Percentiles rank a stretch among this genome's conserved stretches.
Conservation (phyloP, 2,797 vertebrate genomes). For the Rallus crepitans region DNA sequence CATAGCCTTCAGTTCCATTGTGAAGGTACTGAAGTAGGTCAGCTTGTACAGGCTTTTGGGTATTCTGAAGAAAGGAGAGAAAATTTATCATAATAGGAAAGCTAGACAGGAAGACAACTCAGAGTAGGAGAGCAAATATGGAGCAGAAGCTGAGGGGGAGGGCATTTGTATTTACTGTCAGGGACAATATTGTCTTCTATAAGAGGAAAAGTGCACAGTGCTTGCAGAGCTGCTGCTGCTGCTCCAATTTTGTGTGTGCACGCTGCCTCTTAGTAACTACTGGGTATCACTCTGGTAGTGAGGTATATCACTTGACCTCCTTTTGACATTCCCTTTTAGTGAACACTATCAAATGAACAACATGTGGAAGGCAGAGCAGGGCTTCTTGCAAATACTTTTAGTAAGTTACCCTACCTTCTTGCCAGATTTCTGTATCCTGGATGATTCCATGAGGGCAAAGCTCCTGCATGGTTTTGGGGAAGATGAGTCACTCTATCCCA, state of each 20-base stretch:
- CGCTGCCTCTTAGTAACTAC: not conserved
- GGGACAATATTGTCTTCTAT: not conserved
- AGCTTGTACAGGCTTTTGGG: not conserved
- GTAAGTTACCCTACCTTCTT: not conserved
- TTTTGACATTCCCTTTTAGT: not conserved
- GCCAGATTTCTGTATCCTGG: not conserved
- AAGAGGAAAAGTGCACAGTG: not conserved
- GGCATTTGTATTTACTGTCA: not conserved
- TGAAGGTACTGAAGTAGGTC: not conserved
- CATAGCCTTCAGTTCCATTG: not conserved
- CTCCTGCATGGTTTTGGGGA: not conserved
- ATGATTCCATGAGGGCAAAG: not conserved
- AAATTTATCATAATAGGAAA: not conserved
- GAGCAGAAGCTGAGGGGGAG: not conserved
- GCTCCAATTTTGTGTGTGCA: not conserved
- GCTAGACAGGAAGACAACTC: not conserved
- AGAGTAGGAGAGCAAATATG: not conserved
- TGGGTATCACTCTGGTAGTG: fast-evolving
- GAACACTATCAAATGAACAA: not conserved
- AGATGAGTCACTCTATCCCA: not conserved
- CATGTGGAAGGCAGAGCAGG: not conserved
- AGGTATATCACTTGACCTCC: not conserved
- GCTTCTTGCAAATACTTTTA: not conserved
- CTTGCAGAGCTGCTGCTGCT: not conserved
- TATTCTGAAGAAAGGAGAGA: not conserved